Evolutionary conservation across 2,888 invertebrate genomes (phyloP).

Genomic region (Yponomeuta evonymella): DNA sequence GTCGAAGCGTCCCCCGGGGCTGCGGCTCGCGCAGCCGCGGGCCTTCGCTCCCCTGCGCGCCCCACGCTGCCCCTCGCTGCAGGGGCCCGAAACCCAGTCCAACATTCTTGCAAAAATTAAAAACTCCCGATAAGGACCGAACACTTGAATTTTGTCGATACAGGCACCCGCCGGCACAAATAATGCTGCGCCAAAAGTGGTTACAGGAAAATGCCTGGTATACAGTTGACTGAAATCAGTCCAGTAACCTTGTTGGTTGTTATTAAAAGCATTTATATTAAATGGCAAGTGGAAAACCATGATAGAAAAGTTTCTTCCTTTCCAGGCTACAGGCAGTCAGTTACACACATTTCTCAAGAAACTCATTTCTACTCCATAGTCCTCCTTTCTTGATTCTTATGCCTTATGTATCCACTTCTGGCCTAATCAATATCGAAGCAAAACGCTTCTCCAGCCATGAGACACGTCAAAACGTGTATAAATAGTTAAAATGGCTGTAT

Average conservation of each 20-base stretch:
- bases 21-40: conserved; percentile 42
- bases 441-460: not conserved
- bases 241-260: not conserved
- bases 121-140: conserved; percentile 22
- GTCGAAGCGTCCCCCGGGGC: conserved; percentile 47
- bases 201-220: not conserved
- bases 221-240: not conserved
- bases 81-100: conserved; percentile 47
- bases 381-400: no score
- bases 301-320: no score
- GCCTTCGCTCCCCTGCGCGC: conserved; percentile 26
- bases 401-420: no score
- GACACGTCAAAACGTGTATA: not conserved
- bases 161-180: not conserved
- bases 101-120: conserved; percentile 67
- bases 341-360: no score
- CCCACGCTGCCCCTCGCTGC: conserved; percentile 45
- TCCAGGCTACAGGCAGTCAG: no score
- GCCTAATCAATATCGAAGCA: not conserved
- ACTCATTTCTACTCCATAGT: no score
- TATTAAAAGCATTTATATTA: no score
- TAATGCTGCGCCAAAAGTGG: not conserved
- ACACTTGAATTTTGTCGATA: not conserved
- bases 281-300: no score
- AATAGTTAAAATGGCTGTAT: no score